Base-by-base conservation (phyloP, 1,140 invertebrate species). In the Drosophila ogumai region DNA sequence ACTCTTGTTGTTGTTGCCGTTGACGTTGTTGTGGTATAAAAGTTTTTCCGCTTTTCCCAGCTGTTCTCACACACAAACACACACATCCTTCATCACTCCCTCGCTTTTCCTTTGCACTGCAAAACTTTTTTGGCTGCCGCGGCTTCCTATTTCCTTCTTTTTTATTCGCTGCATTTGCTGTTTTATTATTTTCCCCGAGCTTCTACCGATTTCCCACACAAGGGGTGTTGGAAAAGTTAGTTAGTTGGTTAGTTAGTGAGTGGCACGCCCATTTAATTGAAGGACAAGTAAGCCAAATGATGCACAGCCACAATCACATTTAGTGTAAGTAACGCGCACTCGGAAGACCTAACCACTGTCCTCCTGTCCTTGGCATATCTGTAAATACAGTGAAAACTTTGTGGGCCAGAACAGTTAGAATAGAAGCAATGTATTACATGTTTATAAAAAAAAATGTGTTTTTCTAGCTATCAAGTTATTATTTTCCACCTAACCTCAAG, bases 201-300 rank as follows among this genome's bases (percentile, higher is more conserved):
- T 55, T 63, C 34, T 28, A 6, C 15, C 59, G 41, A 19, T 58
- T 52, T 43, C n/a, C 61, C 22, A 28, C 13, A 17, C 13, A 17
- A 12, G 28, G 64, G 61, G 38, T 67, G 60, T 40, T n/a, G 41
- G 66, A 17, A 25, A 50, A 31, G 32, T 31, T 65, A 67, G 60
- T 63, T 44, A 44, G 47, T 50, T 34, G n/a, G 36, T 40, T 64
- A 43, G 61, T 64, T 56, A 34, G 43, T 57, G 41, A 41, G 19
- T 59, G 73, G 60, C 73, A 76, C 71, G 54, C 74, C 74, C 60
- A 65, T 52, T 65, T 66, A 66, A 75, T 52, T 75, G 54, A 66
- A 66, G 52, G 73, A 67, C 69, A 74, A 74, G 31, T 12, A 44
- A 41, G 47, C 59, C 54, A 65, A 75, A 57, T 75, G 71, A 75